Evolutionary conservation across 2,888 invertebrate species (phyloP).

Genomic region (Drosophila monieri): DNA sequence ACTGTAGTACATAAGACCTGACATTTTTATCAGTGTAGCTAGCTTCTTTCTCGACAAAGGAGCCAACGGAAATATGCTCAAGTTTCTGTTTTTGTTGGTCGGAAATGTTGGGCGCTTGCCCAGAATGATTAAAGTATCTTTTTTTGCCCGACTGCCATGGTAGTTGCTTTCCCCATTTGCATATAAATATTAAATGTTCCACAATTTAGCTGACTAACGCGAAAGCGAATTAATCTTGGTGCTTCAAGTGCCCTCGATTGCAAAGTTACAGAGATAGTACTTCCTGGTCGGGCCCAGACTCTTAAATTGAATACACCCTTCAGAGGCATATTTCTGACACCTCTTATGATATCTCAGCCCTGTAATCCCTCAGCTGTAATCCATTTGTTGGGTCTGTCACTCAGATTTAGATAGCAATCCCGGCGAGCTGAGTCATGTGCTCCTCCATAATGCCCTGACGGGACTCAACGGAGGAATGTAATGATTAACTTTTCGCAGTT

Average conservation of each 20-base stretch:
- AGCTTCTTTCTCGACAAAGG: constrained; percentile 18
- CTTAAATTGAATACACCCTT: background rate
- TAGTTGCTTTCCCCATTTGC: constrained; percentile 32
- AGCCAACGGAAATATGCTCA: constrained; percentile 60
- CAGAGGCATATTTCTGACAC: background rate
- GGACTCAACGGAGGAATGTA: constrained; percentile 59
- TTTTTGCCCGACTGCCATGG: constrained; percentile 42
- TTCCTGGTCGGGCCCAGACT: constrained; percentile 15
- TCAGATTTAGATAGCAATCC: constrained; percentile 26
- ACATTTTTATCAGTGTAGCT: constrained; percentile 17
- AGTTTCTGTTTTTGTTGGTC: constrained; percentile 52
- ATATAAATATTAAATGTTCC: constrained; percentile 24
- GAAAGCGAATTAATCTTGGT: constrained; percentile 30
- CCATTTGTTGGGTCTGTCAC: constrained; percentile 29
- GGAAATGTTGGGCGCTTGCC: constrained; percentile 65
- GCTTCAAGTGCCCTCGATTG: constrained; percentile 4
- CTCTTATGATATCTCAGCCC: background rate
- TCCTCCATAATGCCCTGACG: constrained; percentile 18
- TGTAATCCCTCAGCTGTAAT: constrained; percentile 25
- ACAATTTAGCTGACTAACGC: constrained; percentile 35
- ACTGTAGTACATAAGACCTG: background rate
- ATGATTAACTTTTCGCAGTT: constrained; percentile 75
- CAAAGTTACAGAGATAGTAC: constrained; percentile 7
- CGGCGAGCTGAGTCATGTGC: constrained; percentile 34
- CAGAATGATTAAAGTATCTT: constrained; percentile 66